phyloP scores from a whole-genome alignment of 1,140 invertebrate species.

The Drosophila nikananu region DNA sequence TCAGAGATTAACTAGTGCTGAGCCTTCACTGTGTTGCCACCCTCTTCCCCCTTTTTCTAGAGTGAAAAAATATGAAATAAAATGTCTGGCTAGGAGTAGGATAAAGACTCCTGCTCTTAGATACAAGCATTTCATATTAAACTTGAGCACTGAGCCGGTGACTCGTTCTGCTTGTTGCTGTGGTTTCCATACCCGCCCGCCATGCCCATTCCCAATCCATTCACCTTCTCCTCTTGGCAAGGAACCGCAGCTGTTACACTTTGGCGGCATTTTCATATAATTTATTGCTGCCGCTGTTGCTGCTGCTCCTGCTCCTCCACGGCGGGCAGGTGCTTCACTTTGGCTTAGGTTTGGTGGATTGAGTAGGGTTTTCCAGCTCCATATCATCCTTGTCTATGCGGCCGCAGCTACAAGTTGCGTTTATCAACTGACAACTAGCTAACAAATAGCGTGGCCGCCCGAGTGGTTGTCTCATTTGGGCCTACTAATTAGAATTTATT shows the following conservation, averaged over 20 bases:
- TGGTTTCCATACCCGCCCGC: conserved; percentile 17
- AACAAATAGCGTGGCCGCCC: conserved; percentile 53
- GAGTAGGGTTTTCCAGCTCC: conserved; percentile 38
- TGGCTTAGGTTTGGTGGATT: conserved; percentile 33
- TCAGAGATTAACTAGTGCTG: background rate
- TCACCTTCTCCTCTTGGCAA: conserved; percentile 37
- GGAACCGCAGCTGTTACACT: conserved; percentile 77
- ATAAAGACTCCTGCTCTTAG: conserved; percentile 4
- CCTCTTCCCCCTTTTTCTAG: background rate
- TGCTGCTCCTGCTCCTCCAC: conserved; percentile 10
- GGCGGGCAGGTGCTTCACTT: conserved; percentile 33
- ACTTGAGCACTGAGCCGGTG: conserved; percentile 37
- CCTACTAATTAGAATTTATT: conserved; percentile 78
- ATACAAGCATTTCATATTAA: conserved; percentile 50
- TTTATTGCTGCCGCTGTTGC: conserved; percentile 62
- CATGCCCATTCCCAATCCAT: conserved; percentile 2
- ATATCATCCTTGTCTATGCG: conserved; percentile 51
- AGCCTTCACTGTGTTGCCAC: conserved; percentile 7
- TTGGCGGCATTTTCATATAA: conserved; percentile 82
- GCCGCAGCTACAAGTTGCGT: conserved; percentile 77
- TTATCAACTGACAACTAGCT: conserved; percentile 75
- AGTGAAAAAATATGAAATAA: conserved; percentile 52
- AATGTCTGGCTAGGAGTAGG: conserved; percentile 8
- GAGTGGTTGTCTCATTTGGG: conserved; percentile 59
- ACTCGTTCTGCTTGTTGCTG: conserved; percentile 53